Base-by-base conservation (phyloP, 2,888 invertebrate genomes). In the Netelia fuscicornis region DNA sequence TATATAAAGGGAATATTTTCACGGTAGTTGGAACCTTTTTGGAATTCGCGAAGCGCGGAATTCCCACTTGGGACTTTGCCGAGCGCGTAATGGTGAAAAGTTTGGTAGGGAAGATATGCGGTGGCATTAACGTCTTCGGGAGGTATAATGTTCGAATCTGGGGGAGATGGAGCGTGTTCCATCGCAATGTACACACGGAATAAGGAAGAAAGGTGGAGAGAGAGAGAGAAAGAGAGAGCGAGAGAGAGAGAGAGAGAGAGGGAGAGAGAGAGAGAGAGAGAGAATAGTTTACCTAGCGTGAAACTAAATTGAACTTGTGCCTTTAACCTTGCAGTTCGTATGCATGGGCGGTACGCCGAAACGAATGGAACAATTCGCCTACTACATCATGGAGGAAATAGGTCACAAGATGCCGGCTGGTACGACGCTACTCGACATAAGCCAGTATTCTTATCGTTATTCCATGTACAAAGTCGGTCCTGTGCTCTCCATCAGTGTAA, bases 291-390 rank as follows among this genome's bases (percentile, higher is more conserved):
- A 20, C 23, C 71, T 71, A 25, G 67, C 17, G 52, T 54, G 23
- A 74, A 70, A 81, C 56, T 78, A 65, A 81, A 78, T 48, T 20
- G n/a, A 77, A 81, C 30, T 79, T 74, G 8, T 37, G 10, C 48
- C 42, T 70, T 82, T 80, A 77, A 80, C 37, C 60, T 87, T 83
- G 54, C 94, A 98, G 98, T 99, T 98, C 94, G 98, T 99, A 54
- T 98, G 98, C 94, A 98, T 99, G 97, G 99, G 99, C 64, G 99
- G 99, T 17, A 98, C 98, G 25, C 98, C 98, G 13, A 97, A 97
- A 92, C 96, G 99, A 76, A 98, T 99, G 98, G 97, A 98, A 94
- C 96, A 96, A 92, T 98, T 99, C 94, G 98, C 99, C 44, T 96
- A 97, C 93, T 98, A 96, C 92, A 97, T 99, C 89, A 97, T 98